These are phyloP conservation scores for Watsonalla binaria DNA, from an alignment of 2,888 invertebrate species.

Conservation along the genomic window DNA sequence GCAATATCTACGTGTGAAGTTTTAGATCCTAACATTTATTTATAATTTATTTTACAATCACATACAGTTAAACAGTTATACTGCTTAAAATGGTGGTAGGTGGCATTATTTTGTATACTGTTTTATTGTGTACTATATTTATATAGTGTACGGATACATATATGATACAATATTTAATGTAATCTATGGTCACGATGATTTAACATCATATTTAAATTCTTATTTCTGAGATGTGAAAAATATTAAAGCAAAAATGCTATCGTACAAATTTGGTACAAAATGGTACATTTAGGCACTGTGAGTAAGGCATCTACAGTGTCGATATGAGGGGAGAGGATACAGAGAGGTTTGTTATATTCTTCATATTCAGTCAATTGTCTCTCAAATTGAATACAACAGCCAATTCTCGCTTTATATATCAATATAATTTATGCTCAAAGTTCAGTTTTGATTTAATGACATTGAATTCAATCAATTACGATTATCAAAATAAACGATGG, in stretches of 20 bases:
- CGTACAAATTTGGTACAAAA: constrained; percentile 74
- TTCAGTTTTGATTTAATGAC: no score
- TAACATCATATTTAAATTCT: constrained; percentile 45
- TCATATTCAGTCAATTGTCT: no score
- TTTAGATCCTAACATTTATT: constrained; percentile 34
- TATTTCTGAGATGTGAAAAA: constrained; percentile 65
- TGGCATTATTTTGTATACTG: constrained; percentile 19
- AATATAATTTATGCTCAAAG: no score
- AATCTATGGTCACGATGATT: constrained; percentile 39
- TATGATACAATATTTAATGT: constrained; percentile 13
- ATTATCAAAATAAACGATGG: no score
- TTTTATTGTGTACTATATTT: constrained; percentile 11
- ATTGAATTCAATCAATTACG: no score
- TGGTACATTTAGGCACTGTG: constrained; percentile 86
- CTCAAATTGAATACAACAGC: no score
- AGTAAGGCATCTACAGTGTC: constrained; percentile 91
- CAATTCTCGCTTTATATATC: no score
- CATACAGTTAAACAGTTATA: constrained; percentile 20
- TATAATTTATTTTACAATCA: constrained; percentile 15
- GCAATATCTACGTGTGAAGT: constrained; percentile 4
- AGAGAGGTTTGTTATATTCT: background rate
- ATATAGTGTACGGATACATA: constrained; percentile 17
- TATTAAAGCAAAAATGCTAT: constrained; percentile 64
- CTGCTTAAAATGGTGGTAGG: constrained; percentile 31
- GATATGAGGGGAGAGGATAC: constrained; percentile 61